Percentiles rank a stretch among this genome's conserved stretches.
phyloP scores from a whole-genome alignment of 1,140 invertebrate species.

The Drosophila watanabei region DNA sequence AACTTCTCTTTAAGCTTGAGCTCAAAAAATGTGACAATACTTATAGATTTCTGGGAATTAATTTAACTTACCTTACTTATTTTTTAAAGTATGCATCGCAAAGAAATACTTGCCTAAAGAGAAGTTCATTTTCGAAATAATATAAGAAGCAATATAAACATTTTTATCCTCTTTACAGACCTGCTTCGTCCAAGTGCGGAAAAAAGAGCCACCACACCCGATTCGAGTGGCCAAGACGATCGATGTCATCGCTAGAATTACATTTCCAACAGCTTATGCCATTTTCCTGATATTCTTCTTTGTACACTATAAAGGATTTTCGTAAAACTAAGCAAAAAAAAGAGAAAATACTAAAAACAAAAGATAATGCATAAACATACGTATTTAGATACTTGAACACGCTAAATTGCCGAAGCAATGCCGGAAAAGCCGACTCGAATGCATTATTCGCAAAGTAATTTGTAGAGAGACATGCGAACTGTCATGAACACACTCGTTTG shows the following conservation, averaged over 20 bases:
- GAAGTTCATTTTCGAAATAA: conserved; percentile 1
- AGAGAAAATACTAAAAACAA: conserved; percentile 2
- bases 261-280: conserved; percentile 96
- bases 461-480: conserved; percentile 27
- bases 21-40: no score
- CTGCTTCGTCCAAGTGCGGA: conserved; percentile 92
- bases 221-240: conserved; percentile 97
- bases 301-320: conserved; percentile 94
- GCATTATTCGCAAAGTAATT: conserved; percentile 46
- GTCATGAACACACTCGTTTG: conserved; percentile 53
- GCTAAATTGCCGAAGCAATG: conserved; percentile 49
- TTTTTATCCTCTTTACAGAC: conserved; percentile 85
- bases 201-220: conserved; percentile 95
- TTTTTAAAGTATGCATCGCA: no score
- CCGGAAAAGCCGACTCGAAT: conserved; percentile 33
- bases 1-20: not conserved
- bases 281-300: conserved; percentile 98
- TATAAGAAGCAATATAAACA: not conserved
- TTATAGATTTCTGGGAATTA: no score
- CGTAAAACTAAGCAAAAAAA: conserved; percentile 86
- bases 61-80: no score
- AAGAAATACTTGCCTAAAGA: not conserved
- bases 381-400: conserved; percentile 35
- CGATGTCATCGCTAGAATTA: conserved; percentile 96
- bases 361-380: conserved; percentile 31